phyloP scores from a whole-genome alignment of 1,140 invertebrate genomes.

The Trigoniulus corallinus region DNA sequence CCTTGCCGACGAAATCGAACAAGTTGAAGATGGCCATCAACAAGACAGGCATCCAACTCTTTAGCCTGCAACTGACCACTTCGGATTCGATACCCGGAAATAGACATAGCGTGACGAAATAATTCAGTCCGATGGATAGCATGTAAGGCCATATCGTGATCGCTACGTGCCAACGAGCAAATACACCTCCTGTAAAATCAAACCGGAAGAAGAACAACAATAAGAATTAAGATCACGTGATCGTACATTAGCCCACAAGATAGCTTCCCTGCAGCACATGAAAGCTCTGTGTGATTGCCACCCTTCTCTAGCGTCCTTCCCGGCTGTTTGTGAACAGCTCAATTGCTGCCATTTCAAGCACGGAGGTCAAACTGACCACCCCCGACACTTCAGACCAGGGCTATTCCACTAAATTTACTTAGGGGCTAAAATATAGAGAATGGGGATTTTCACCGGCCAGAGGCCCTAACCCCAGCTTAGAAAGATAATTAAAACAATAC shows the following conservation, averaged over 20 bases:
- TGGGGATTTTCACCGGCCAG: no score
- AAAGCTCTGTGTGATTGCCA: neutral
- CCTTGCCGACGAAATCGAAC: conserved; percentile 69
- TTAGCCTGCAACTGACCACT: conserved; percentile 59
- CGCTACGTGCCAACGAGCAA: conserved; percentile 52
- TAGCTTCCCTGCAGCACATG: neutral
- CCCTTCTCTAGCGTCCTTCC: conserved; percentile 7
- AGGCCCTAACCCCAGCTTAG: no score
- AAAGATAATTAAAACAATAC: no score
- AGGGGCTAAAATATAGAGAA: no score
- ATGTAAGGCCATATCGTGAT: conserved; percentile 73
- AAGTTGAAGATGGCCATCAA: conserved; percentile 76
- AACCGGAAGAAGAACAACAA: no score
- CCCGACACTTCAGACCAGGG: no score
- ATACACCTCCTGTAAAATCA: conserved; percentile 43
- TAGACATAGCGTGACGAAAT: conserved; percentile 69
- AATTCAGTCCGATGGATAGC: conserved; percentile 66
- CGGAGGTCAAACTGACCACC: no score
- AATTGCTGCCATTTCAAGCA: no score
- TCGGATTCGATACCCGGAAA: conserved; percentile 81
- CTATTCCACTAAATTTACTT: no score
- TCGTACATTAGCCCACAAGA: conserved; percentile 6
- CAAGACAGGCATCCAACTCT: conserved; percentile 77
- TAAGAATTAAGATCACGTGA: no score
- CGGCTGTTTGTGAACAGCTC: no score